Percentiles rank a stretch among this genome's conserved stretches.
Evolutionary conservation across 2,888 invertebrate species (phyloP).

Genomic region (Drosophila ezoana): DNA sequence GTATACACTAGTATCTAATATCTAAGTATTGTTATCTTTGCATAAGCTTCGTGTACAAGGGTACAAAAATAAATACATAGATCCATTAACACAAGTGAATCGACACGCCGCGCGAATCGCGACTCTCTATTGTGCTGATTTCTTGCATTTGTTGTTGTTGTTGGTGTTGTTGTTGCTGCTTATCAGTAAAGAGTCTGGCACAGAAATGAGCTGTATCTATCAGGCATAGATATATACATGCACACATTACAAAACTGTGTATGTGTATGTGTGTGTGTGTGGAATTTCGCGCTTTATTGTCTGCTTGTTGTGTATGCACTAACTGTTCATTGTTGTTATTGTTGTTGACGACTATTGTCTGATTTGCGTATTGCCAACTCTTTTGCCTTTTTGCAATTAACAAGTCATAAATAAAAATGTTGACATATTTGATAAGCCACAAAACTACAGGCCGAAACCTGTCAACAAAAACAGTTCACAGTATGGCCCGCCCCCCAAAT

Average conservation of each 20-base stretch:
- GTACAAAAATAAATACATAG: constrained; percentile 20
- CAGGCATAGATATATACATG: constrained; percentile 18
- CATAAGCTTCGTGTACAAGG: constrained; percentile 22
- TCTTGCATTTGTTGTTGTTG: not conserved
- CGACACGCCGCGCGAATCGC: constrained; percentile 45
- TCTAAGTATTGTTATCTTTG: constrained; percentile 29
- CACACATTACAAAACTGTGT: constrained; percentile 7
- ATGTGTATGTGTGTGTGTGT: constrained; percentile 32
- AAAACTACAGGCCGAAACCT: constrained; percentile 41
- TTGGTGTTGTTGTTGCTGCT: constrained; percentile 34
- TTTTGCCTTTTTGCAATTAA: constrained; percentile 77
- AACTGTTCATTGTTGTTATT: constrained; percentile 39
- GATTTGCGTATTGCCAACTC: constrained; percentile 70
- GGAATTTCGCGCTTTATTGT: constrained; percentile 75
- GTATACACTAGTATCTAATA: constrained; percentile 5
- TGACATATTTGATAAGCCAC: constrained; percentile 72
- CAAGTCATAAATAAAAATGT: constrained; percentile 79
- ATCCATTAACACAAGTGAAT: constrained; percentile 66
- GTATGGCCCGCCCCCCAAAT: constrained; percentile 20
- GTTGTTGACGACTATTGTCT: constrained; percentile 47
- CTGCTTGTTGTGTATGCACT: constrained; percentile 53
- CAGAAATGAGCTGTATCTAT: constrained; percentile 64
- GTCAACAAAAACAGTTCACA: constrained; percentile 31
- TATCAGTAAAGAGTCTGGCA: constrained; percentile 61
- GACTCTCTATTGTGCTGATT: constrained; percentile 46